Conservation (phyloP, 2,888 invertebrate species). For the Hypercompe scribonia region DNA sequence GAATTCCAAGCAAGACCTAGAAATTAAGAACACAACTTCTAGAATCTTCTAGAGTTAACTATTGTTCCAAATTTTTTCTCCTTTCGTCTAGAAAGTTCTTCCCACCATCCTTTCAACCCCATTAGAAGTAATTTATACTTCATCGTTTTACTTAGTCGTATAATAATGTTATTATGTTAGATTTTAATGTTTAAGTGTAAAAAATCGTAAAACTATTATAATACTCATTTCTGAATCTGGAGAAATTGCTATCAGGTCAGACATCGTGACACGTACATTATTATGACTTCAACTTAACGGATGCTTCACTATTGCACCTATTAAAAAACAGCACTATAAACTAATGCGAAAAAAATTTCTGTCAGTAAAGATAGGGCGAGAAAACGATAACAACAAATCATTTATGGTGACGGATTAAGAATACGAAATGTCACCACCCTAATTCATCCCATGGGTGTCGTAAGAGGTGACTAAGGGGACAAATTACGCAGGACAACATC, state of each 20-base stretch:
- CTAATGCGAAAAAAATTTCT: background rate
- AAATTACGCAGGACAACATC: too few relatives aligned
- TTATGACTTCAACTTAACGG: background rate
- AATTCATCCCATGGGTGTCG: too few relatives aligned
- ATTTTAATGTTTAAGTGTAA: constrained; percentile 52
- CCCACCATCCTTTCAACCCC: constrained; percentile 56
- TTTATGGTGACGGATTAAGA: too few relatives aligned
- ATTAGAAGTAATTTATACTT: constrained; percentile 57
- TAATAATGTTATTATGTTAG: constrained; percentile 55
- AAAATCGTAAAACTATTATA: constrained; percentile 41
- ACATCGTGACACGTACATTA: constrained; percentile 20
- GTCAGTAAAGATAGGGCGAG: too few relatives aligned
- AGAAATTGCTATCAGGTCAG: constrained; percentile 22
- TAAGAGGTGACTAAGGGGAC: too few relatives aligned
- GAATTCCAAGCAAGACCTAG: constrained; percentile 70
- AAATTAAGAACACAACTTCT: constrained; percentile 61
- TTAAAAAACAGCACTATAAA: background rate
- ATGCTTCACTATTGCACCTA: background rate
- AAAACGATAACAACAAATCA: too few relatives aligned
- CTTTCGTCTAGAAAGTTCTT: constrained; percentile 45
- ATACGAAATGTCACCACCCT: too few relatives aligned
- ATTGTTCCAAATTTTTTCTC: constrained; percentile 44
- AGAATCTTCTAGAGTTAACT: constrained; percentile 38
- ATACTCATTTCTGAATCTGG: constrained; percentile 49
- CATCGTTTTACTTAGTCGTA: constrained; percentile 57